Conservation (phyloP, 2,797 vertebrate genomes). For the Danio aesculapii region DNA sequence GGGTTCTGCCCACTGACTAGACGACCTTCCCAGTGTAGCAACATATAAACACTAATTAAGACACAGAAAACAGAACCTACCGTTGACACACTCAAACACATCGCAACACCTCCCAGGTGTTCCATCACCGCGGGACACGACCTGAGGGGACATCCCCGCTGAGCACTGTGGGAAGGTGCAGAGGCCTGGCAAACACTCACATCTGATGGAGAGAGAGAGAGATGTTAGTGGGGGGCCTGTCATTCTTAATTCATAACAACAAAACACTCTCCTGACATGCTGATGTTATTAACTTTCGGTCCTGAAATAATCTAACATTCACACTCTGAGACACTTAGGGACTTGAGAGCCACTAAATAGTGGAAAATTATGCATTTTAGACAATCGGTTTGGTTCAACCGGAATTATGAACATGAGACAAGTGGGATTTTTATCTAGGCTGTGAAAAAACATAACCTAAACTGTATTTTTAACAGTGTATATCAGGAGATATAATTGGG, state of each 20-base stretch:
- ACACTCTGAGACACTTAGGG: not conserved
- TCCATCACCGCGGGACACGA: constrained; percentile 85
- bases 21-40: constrained; percentile 9
- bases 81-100: constrained; percentile 90
- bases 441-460: not conserved
- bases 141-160: constrained; percentile 82
- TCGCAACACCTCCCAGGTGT: constrained; percentile 91
- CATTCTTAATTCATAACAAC: constrained; percentile 6
- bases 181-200: constrained; percentile 87
- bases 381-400: not conserved
- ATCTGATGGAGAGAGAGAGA: constrained; percentile 73
- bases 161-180: constrained; percentile 88
- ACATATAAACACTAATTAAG: constrained; percentile 46
- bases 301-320: not conserved
- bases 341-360: not conserved
- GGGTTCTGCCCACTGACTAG: constrained; percentile 36
- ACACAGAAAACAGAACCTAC: constrained; percentile 74
- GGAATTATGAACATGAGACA: not conserved
- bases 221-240: not conserved
- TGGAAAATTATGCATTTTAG: not conserved
- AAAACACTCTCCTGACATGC: not conserved
- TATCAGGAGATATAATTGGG: too few relatives aligned
- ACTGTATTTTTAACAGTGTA: not conserved
- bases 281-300: not conserved
- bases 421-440: not conserved